phyloP scores from a whole-genome alignment of 1,140 invertebrate genomes.

The Phymastichus coffea region DNA sequence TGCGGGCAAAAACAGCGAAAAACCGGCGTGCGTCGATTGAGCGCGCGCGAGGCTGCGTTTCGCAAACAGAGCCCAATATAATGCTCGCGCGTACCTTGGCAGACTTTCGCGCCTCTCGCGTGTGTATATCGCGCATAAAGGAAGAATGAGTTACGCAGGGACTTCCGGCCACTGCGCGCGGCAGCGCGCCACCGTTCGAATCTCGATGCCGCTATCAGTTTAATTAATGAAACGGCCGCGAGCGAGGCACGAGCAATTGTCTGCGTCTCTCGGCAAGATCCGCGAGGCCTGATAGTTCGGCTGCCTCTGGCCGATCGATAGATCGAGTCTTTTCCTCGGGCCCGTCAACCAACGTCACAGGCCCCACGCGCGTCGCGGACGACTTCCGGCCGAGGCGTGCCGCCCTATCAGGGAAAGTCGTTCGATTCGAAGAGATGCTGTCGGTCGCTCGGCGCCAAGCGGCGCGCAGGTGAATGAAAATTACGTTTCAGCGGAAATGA shows the following conservation, averaged over 20 bases:
- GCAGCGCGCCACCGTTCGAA: too few species aligned
- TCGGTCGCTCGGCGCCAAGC: not conserved
- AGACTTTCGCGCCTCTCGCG: not conserved
- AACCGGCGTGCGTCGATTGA: not conserved
- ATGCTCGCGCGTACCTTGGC: too few species aligned
- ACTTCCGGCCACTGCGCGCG: too few species aligned
- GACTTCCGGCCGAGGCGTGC: not conserved
- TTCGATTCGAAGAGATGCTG: not conserved
- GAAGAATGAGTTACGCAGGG: too few species aligned
- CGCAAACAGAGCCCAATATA: too few species aligned
- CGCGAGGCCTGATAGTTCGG: slow-evolving; percentile 4
- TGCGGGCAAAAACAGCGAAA: slow-evolving; percentile 9
- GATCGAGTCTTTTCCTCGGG: not conserved
- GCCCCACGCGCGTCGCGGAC: not conserved
- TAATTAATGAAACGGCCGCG: slow-evolving; percentile 22
- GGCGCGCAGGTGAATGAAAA: not conserved
- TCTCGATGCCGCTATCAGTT: slow-evolving; percentile 16
- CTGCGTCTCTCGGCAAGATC: slow-evolving; percentile 6
- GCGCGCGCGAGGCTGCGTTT: not conserved
- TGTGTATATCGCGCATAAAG: slow-evolving; percentile 10
- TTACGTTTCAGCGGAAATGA: slow-evolving; percentile 14
- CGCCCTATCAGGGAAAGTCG: slow-evolving; percentile 4
- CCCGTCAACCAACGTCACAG: too few species aligned
- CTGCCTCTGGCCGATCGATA: slow-evolving; percentile 13
- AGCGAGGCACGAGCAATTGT: slow-evolving; percentile 1